Conservation (phyloP, 2,113 vertebrate species). For the Dromas ardeola region DNA sequence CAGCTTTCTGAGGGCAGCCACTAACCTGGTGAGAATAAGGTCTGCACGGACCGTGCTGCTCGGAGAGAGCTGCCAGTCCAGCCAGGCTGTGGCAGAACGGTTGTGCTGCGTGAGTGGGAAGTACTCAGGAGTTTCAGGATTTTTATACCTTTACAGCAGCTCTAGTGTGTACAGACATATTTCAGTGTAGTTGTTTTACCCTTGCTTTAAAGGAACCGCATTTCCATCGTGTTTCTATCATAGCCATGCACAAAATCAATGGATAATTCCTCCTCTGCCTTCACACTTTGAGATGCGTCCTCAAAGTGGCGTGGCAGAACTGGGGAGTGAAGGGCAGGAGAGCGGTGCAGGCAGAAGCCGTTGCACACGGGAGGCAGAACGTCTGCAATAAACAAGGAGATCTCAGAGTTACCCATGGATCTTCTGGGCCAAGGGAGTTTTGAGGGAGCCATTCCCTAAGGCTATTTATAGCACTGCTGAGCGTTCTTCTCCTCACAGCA, state of each 20-base stretch:
- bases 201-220: neutral
- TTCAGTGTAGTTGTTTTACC: neutral
- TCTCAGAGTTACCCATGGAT: neutral
- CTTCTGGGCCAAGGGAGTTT: neutral
- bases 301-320: neutral
- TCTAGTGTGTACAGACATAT: neutral
- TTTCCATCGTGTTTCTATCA: neutral
- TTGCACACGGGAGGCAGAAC: neutral
- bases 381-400: neutral
- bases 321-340: neutral
- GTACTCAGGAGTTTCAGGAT: neutral
- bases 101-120: neutral
- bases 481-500: neutral
- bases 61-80: neutral
- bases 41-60: neutral
- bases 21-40: neutral
- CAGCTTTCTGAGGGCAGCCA: neutral
- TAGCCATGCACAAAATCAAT: rapidly evolving
- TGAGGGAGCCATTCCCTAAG: neutral
- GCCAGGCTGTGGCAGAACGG: neutral
- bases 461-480: neutral
- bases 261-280: neutral
- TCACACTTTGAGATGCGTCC: neutral
- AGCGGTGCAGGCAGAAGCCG: neutral
- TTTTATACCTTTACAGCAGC: neutral